Evolutionary conservation across 2,113 vertebrate species (phyloP).

Genomic region (Eulacestoma nigropectus): DNA sequence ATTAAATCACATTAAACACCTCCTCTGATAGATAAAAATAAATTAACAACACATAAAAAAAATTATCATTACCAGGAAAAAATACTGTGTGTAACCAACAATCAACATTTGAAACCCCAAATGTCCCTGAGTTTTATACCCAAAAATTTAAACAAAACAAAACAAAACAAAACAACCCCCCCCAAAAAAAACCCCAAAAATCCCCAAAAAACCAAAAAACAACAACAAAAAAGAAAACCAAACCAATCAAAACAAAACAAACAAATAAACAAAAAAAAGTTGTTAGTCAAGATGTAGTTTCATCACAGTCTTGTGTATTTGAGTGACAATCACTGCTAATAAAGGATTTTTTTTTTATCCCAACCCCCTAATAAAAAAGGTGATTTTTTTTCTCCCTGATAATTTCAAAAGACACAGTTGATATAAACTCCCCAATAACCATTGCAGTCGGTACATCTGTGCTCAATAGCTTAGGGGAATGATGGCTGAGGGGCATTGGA

Average conservation of each 20-base stretch:
- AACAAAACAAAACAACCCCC: too few relatives aligned
- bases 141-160: too few relatives aligned
- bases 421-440: not conserved
- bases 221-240: too few relatives aligned
- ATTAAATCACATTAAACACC: not conserved
- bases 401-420: not conserved
- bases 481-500: not conserved
- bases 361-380: accelerated
- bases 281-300: not conserved
- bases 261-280: too few relatives aligned
- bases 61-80: not conserved
- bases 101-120: not conserved
- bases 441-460: not conserved
- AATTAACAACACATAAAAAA: not conserved
- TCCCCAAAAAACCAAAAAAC: too few relatives aligned
- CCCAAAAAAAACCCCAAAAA: too few relatives aligned
- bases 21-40: not conserved
- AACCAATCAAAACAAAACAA: too few relatives aligned
- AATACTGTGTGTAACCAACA: not conserved
- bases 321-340: not conserved
- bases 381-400: not conserved
- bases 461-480: not conserved
- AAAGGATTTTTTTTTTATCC: not conserved
- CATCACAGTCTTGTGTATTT: not conserved
- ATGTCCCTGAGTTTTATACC: not conserved